Percentiles rank a stretch among this genome's conserved stretches.
phyloP scores from a whole-genome alignment of 2,888 invertebrate species.

The Caprella mutica region DNA sequence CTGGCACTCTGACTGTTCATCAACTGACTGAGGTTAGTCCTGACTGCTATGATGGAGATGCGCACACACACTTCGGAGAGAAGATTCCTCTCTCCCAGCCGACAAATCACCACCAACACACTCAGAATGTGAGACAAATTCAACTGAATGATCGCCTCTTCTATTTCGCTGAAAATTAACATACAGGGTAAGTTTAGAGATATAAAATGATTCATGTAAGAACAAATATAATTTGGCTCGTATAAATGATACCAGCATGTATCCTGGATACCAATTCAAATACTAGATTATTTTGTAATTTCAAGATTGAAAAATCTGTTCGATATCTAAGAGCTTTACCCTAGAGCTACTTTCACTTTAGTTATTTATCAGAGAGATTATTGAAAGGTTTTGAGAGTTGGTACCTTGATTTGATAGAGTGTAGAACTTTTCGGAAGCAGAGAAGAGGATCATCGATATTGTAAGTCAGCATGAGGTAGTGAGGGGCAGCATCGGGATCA shows the following conservation, averaged over 20 bases:
- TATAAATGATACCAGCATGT: too few species aligned
- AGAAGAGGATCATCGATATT: constrained; percentile 48
- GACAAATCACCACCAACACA: constrained; percentile 58
- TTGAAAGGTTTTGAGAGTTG: too few species aligned
- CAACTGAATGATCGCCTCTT: constrained; percentile 73
- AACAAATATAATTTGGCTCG: too few species aligned
- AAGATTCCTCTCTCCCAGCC: constrained; percentile 56
- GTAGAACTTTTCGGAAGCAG: constrained; percentile 67
- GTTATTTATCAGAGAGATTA: too few species aligned
- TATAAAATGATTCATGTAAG: neutral
- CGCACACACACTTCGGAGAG: constrained; percentile 62
- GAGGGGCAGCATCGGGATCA: constrained; percentile 55
- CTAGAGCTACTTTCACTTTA: too few species aligned
- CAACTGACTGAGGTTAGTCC: constrained; percentile 39
- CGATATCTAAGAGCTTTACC: too few species aligned
- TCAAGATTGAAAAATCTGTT: too few species aligned
- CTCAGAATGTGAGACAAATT: constrained; percentile 72
- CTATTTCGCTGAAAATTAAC: constrained; percentile 60
- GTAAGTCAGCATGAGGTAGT: constrained; percentile 70
- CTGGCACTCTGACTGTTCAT: constrained; percentile 13
- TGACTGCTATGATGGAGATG: constrained; percentile 54
- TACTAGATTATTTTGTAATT: too few species aligned
- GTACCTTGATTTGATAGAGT: constrained; percentile 67
- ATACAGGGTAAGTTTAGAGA: neutral
- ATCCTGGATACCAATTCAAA: too few species aligned